Base-by-base conservation (phyloP, 2,888 invertebrate genomes). In the Platycheirus albimanus region DNA sequence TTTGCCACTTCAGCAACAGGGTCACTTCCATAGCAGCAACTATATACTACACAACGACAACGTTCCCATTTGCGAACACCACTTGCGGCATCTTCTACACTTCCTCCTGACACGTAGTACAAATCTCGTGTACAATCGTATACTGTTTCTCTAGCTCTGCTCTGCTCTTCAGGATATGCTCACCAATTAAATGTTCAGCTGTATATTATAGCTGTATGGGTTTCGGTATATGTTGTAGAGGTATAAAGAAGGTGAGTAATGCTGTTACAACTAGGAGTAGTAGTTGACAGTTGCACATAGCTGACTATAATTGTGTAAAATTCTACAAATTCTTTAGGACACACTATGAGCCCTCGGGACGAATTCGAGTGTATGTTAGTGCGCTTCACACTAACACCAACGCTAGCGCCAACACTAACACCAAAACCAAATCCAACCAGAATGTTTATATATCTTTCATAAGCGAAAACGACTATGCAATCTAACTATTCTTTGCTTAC, bases 111-210 rank as follows among this genome's bases (percentile, higher is more conserved):
- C 61, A 83, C 66, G 56, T 71, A 67, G 33, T 54, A 45, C 63
- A 61, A 43, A n/a, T n/a, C 30, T 30, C 58, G 56, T 54, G 20
- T 20, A 15, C 54, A 10, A 13, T 10, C 19, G 36, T 54, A 43
- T 33, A 28, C 28, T 17, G 52, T 30, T 33, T 52, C 30, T 52
- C 11, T 52, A 52, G 52, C 30, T 52, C 11, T 11, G 13, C 19
- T 24, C 5, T 54, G 33, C 54, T 54, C 49, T 63, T 38, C 63
- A 51, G 63, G 30, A 66, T 52, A 58, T 71, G 81, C 43, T 78
- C 72, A 83, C 78, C 72, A 83, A 83, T 83, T 83, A 83, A 78
- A 83, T 78, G 72, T 63, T 38, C 70, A 54, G 51, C 43, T 13
- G n/a, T n/a, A n/a, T n/a, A n/a, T n/a, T 38, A 24, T 13, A 4